Evolutionary conservation across 2,797 vertebrate species (phyloP), one percentile per base, ranked within the genome.

Genomic region (Ambastaia sidthimunki): DNA sequence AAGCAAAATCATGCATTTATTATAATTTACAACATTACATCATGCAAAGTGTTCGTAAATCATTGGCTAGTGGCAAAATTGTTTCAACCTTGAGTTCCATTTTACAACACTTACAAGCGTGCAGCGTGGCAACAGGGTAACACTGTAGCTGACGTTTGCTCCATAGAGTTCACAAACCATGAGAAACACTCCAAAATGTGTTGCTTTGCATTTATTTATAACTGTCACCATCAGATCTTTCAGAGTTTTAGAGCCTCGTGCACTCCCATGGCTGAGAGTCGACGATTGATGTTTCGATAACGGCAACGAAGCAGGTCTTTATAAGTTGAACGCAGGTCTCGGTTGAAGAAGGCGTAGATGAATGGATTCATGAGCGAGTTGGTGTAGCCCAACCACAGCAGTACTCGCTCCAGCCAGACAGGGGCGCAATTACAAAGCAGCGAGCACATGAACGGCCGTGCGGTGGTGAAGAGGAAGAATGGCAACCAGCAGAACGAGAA

Each of bases 351-450:
- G 87, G 94, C 94, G 23, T 95, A 95, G 82, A 95, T 95, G 85
- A 95, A 94, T 21, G 94, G 94, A 87, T 95, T 95, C 92, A 95
- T 93, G 55, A 95, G 89, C 2, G 94, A 95, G 90, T 95, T 95
- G 84, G 94, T 92, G 3, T 95, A 95, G 55, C 94, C 94, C 18
- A 95, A 83, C 94, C 94, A 95, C 47, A 95, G 90, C 69, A 95
- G 88, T 3, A 91, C 92, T 80, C 94, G 91, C 87, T 95, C 94
- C 81, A 95, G 88, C 94, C 94, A 94, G 78, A 94, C 91, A 74
- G 94, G 94, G 76, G 94, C 91, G 7, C 94, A 95, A 89, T 93
- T 94, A 82, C 94, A 95, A 89, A 92, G 88, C 60, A 93, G 89
- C 3, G 93, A 93, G 1, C 94, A 95, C 82, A 95, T 92, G 57